phyloP scores from a whole-genome alignment of 2,797 vertebrate genomes.

The Fistularia commersonii region DNA sequence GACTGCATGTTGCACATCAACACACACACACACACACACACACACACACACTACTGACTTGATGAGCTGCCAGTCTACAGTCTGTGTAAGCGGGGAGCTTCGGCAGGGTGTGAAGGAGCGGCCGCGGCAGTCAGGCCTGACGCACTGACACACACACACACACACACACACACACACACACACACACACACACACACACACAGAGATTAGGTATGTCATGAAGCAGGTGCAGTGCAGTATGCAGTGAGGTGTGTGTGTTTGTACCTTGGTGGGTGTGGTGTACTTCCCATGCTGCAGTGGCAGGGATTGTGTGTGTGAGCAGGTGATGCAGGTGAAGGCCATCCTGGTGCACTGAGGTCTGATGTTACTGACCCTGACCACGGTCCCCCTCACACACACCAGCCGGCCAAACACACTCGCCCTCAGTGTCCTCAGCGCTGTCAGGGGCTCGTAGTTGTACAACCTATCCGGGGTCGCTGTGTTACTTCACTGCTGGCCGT shows the following conservation, averaged over 20 bases:
- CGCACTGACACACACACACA: slow-evolving; percentile 76
- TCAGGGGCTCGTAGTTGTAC: slow-evolving; percentile 92
- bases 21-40: not conserved
- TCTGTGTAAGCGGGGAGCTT: slow-evolving; percentile 88
- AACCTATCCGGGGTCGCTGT: slow-evolving; percentile 71
- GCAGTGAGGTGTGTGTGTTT: not conserved
- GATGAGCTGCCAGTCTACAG: slow-evolving; percentile 94
- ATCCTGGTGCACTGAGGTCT: slow-evolving; percentile 89
- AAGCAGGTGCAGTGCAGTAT: not conserved
- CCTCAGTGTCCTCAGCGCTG: slow-evolving; percentile 82
- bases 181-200: not conserved
- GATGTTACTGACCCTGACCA: slow-evolving; percentile 92
- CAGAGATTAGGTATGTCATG: too few species aligned
- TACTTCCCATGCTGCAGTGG: slow-evolving; percentile 89
- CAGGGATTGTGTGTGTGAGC: slow-evolving; percentile 79
- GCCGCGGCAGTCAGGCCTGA: slow-evolving; percentile 80
- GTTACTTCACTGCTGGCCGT: too few species aligned
- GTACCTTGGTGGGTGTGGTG: slow-evolving; percentile 85
- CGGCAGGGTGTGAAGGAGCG: slow-evolving; percentile 80
- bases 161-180: not conserved
- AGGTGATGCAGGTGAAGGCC: slow-evolving; percentile 85
- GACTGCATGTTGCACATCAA: not conserved
- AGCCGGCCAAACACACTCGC: slow-evolving; percentile 92
- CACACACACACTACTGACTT: slow-evolving; percentile 79
- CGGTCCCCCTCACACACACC: slow-evolving; percentile 86